Evolutionary conservation across 2,113 vertebrate genomes (phyloP).

Genomic region (Megaptera novaeangliae): DNA sequence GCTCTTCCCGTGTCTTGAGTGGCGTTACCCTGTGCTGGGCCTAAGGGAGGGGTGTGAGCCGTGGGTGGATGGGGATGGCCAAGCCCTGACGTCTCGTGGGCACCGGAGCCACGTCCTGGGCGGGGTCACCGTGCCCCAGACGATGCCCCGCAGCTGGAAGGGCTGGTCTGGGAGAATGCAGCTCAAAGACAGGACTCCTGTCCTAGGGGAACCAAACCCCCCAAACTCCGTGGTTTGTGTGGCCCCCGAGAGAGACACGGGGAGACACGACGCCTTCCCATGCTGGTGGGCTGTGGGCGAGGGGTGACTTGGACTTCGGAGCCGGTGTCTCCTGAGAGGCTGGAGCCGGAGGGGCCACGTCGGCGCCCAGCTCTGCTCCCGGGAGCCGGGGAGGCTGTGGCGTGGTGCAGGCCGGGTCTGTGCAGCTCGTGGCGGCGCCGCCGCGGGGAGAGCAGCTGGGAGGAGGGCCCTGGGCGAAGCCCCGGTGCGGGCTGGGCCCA

Average conservation of each 20-base stretch:
- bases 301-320: background rate
- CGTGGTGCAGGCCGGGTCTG: background rate
- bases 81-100: background rate
- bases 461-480: background rate
- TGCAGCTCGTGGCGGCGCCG: rapidly evolving
- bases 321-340: background rate
- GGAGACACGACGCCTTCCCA: background rate
- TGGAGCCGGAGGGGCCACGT: background rate
- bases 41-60: background rate
- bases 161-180: background rate
- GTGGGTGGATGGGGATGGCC: background rate
- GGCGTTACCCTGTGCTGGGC: background rate
- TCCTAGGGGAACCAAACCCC: background rate
- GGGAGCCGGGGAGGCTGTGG: background rate
- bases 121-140: background rate
- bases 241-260: background rate
- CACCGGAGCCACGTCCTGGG: background rate
- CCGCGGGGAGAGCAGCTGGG: background rate
- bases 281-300: background rate
- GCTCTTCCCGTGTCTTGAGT: too few species aligned
- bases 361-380: background rate
- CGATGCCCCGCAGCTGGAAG: background rate
- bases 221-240: rapidly evolving
- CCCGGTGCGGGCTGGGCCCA: background rate
- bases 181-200: background rate